Conservation (phyloP, 2,888 invertebrate genomes). For the Coelopa pilipes region DNA sequence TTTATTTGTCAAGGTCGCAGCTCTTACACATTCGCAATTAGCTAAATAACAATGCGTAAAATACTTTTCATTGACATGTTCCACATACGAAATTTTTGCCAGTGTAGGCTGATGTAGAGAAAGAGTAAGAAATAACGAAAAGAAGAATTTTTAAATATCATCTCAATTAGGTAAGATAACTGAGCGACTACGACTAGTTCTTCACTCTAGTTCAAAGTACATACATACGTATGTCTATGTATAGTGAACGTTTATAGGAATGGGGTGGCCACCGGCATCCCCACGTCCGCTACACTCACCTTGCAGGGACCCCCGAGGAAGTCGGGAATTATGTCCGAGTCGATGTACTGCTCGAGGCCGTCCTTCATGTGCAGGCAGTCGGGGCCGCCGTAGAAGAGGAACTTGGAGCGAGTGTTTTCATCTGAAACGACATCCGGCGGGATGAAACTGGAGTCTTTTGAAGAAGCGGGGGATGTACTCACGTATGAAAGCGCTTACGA, state of each 20-base stretch:
- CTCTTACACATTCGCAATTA: conserved; percentile 67
- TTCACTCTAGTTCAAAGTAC: conserved; percentile 6
- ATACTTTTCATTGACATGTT: conserved; percentile 64
- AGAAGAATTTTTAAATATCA: conserved; percentile 31
- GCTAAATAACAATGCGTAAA: conserved; percentile 66
- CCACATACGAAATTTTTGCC: conserved; percentile 62
- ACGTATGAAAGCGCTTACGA: conserved; percentile 94
- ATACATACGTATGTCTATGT: conserved; percentile 32
- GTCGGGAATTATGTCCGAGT: conserved; percentile 86
- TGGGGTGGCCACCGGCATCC: no score
- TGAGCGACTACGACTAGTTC: neutral
- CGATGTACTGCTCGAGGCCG: conserved; percentile 86
- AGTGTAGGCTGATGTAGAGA: conserved; percentile 51
- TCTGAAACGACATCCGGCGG: conserved; percentile 69
- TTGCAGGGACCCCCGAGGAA: conserved; percentile 91
- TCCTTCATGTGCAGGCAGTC: conserved; percentile 83
- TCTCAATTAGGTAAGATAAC: conserved; percentile 18
- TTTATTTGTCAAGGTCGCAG: conserved; percentile 10
- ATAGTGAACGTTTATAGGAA: neutral
- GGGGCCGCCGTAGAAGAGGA: conserved; percentile 90
- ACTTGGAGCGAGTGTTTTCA: conserved; percentile 91
- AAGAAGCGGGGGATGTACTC: conserved; percentile 50
- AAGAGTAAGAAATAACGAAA: conserved; percentile 13
- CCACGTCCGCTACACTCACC: conserved; percentile 70
- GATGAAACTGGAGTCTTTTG: neutral